Base-by-base conservation (phyloP, 2,113 vertebrate species). In the Sceloporus tristichus region DNA sequence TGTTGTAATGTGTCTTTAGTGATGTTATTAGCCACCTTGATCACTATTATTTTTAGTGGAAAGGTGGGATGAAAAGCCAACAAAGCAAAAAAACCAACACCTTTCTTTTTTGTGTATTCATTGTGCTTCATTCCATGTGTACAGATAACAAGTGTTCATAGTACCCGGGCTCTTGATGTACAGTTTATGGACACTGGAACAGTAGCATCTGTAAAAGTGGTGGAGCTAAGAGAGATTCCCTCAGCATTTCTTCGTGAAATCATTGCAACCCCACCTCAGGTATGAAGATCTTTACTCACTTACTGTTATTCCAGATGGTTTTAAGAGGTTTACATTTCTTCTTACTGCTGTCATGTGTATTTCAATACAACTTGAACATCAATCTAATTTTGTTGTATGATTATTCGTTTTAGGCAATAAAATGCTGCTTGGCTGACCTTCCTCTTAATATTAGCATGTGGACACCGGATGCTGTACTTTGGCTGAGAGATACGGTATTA, bases 181-280 rank as follows among this genome's bases (percentile, higher is more conserved):
- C 92, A 96, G 38, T 98, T 98, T 88, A 93, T 98, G 85, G 99
- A 99, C 91, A 92, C 97, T 40, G 98, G 98, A 83, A 94, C 97
- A 5, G 90, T 97, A 73, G 97, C 97, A 78, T 98, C 98, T 40
- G 96, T 98, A 9, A 98, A 98, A 95, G 96, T 99, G 65, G 98
- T 97, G 1, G 98, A 99, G 42, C 98, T 99, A 74, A 94, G 97
- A 95, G 98, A 99, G 95, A 97, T 99, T 79, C 99, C 98, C 1
- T 91, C 96, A 5, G 91, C 92, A 0, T 97, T 98, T 90, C 92
- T 98, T 34, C 97, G 95, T 90, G 98, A 98, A 89, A 93, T 98
- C 56, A 92, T 96, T 84, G 88, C 97, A 77, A 97, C 99, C 79
- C 98, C 99, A 65, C 97, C 98, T 90, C 98, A 98, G 98, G 99